Conservation (phyloP, 2,888 invertebrate genomes). For the Tipula unca region DNA sequence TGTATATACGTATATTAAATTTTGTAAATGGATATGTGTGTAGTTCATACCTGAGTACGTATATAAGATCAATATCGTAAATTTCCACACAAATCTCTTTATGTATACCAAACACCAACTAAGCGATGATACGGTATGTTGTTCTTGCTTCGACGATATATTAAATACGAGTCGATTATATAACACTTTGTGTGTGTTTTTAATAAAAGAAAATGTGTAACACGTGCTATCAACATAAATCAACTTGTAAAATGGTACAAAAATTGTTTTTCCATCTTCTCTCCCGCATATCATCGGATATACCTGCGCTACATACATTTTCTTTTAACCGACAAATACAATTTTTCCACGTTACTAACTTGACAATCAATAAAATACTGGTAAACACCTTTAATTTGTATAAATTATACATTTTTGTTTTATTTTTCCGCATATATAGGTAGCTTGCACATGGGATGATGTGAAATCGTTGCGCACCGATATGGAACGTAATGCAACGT, state of each 20-base stretch:
- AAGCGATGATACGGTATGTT: too few species aligned
- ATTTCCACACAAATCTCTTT: too few species aligned
- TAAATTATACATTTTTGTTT: background rate
- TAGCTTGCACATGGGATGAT: conserved; percentile 95
- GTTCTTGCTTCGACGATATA: background rate
- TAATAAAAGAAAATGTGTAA: background rate
- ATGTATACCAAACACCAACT: too few species aligned
- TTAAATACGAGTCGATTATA: too few species aligned
- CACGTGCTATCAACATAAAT: background rate
- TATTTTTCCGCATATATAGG: conserved; percentile 44
- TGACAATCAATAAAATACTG: background rate
- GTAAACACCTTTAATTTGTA: background rate
- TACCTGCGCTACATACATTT: background rate
- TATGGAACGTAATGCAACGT: conserved; percentile 88
- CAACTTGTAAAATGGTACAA: background rate
- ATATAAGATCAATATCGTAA: too few species aligned
- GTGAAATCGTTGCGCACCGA: conserved; percentile 84
- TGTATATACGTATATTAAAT: too few species aligned
- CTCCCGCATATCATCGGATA: background rate
- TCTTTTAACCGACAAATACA: background rate
- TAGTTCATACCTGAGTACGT: too few species aligned
- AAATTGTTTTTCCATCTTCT: background rate
- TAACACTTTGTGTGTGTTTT: background rate
- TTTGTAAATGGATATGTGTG: too few species aligned
- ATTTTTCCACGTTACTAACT: background rate